Conservation (phyloP, 2,888 invertebrate species). For the Drosophila histrio region DNA sequence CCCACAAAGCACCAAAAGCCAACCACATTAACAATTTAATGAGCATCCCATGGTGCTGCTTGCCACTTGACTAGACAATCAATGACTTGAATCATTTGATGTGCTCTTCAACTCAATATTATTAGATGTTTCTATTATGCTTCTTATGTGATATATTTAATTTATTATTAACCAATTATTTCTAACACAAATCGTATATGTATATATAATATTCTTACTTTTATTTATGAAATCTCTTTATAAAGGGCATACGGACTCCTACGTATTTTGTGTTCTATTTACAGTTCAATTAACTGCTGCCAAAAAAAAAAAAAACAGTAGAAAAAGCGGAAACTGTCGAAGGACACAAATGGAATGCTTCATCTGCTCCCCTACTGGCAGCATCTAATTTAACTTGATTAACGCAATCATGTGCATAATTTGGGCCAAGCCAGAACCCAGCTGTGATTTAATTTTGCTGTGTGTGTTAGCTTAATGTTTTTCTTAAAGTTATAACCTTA, state of each 20-base stretch:
- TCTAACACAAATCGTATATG: not conserved
- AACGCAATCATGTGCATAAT: slow-evolving; percentile 62
- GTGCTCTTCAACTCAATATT: slow-evolving; percentile 14
- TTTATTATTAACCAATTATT: not conserved
- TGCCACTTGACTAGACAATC: slow-evolving; percentile 66
- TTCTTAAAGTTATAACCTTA: slow-evolving; percentile 40
- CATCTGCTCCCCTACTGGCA: slow-evolving; percentile 32
- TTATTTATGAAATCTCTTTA: not conserved
- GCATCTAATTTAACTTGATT: slow-evolving; percentile 57
- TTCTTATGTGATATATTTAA: not conserved
- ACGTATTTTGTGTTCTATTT: not conserved
- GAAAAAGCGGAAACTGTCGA: not conserved
- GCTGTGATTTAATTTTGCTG: slow-evolving; percentile 28
- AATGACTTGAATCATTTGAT: slow-evolving; percentile 36
- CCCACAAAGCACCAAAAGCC: slow-evolving; percentile 34
- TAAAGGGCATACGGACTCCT: not conserved
- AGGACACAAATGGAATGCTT: slow-evolving; percentile 37
- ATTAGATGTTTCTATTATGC: slow-evolving; percentile 10
- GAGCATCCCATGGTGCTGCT: slow-evolving; percentile 49
- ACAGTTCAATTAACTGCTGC: slow-evolving; percentile 36
- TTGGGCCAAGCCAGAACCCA: slow-evolving; percentile 25
- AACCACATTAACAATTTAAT: slow-evolving; percentile 73
- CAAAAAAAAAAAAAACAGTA: slow-evolving; percentile 5
- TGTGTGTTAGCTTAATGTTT: slow-evolving; percentile 3
- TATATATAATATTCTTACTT: not conserved